Percentiles rank a stretch among this genome's conserved stretches.
phyloP scores from a whole-genome alignment of 2,113 vertebrate species.

The Nibea albiflora region DNA sequence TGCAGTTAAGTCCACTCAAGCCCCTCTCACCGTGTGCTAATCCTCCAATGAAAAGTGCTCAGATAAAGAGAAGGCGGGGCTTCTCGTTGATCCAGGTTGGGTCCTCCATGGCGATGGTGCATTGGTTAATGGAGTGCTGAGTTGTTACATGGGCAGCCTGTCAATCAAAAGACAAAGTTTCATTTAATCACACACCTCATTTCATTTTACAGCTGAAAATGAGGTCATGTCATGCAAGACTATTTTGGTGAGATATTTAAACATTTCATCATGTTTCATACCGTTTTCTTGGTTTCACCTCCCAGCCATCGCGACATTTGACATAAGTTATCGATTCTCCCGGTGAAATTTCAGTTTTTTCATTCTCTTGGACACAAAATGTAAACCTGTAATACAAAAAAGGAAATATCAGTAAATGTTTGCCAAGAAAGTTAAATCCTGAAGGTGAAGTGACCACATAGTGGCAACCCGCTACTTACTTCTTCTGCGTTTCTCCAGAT shows the following conservation, averaged over 20 bases:
- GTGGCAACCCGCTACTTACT: slow-evolving; percentile 82
- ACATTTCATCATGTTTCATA: slow-evolving; percentile 39
- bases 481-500: slow-evolving; percentile 93
- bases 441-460: rapidly evolving
- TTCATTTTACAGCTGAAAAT: background rate
- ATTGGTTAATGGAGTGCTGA: slow-evolving; percentile 46
- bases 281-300: slow-evolving; percentile 85
- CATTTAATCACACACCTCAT: background rate
- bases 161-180: background rate
- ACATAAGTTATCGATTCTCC: slow-evolving; percentile 88
- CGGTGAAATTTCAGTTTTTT: slow-evolving; percentile 85
- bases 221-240: background rate
- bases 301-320: slow-evolving; percentile 93
- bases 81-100: slow-evolving; percentile 49
- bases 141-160: slow-evolving; percentile 78
- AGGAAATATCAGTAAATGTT: background rate
- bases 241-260: background rate
- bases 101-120: slow-evolving; percentile 65
- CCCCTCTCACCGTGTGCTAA: slow-evolving; percentile 33
- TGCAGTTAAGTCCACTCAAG: slow-evolving; percentile 34
- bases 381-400: slow-evolving; percentile 83
- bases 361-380: slow-evolving; percentile 89
- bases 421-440: background rate
- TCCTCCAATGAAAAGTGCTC: slow-evolving; percentile 73
- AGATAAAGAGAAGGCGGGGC: slow-evolving; percentile 49